Conservation (phyloP, 2,113 vertebrate species). For the Anolis sagrei region DNA sequence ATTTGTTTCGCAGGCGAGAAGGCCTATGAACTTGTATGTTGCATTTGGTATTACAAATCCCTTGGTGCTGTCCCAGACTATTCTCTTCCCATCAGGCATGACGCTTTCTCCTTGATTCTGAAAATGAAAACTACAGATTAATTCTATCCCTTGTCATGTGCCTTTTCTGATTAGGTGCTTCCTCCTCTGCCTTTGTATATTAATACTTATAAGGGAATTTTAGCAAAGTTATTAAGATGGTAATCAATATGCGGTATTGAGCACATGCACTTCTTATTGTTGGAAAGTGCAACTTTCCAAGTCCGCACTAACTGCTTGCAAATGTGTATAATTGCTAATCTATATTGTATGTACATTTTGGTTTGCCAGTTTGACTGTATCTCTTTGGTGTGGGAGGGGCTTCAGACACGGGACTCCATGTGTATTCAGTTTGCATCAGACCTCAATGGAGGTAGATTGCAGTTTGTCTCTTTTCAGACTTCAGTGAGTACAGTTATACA, state of each 20-base stretch:
- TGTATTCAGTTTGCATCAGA: too few species aligned
- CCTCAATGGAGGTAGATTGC: too few species aligned
- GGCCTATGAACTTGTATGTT: conserved; percentile 83
- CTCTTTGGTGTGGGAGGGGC: too few species aligned
- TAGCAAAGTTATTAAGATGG: conserved; percentile 17
- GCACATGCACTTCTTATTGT: neutral
- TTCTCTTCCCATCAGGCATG: conserved; percentile 82
- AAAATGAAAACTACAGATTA: conserved; percentile 36
- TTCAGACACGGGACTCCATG: too few species aligned
- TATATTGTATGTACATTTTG: too few species aligned
- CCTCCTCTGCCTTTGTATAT: neutral
- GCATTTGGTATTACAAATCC: conserved; percentile 90
- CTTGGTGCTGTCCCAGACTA: conserved; percentile 89
- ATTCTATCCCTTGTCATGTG: conserved; percentile 17
- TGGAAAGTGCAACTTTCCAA: too few species aligned
- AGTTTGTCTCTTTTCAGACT: too few species aligned
- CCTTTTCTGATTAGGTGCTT: neutral
- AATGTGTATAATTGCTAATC: too few species aligned
- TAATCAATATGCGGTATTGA: conserved; percentile 37
- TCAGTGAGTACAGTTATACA: too few species aligned
- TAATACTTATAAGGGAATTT: conserved; percentile 27
- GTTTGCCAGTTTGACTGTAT: too few species aligned
- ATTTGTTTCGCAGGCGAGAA: conserved; percentile 86
- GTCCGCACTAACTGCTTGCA: too few species aligned
- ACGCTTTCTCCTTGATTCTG: conserved; percentile 80